Base-by-base conservation (phyloP, 2,888 invertebrate species). In the Ornithoptera priamus region DNA sequence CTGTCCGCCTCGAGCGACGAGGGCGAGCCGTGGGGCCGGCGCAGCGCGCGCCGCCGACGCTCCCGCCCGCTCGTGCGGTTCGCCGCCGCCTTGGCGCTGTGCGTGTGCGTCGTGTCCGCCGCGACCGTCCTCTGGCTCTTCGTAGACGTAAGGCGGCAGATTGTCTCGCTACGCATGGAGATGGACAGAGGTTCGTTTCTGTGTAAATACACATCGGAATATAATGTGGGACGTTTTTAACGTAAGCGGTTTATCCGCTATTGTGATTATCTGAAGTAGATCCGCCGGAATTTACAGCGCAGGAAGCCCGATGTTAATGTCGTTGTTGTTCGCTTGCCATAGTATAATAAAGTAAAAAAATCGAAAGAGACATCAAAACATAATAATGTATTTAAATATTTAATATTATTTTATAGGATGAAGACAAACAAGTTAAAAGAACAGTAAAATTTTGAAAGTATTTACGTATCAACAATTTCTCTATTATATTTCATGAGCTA, bases 101-200 rank as follows among this genome's bases (percentile, higher is more conserved):
- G 95, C 78, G 93, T 94, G 39, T 94, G 94, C 78, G 93, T 94
- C 64, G 93, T 95, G 46, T 94, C 94, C 18, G 95, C 95, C 12
- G 94, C 94, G 56, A 94, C 94, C 50, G 93, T 95, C 71, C 90
- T 95, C 72, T 95, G 95, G 95, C 92, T 95, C 67, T 95, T 95
- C 85, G 94, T 95, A 69, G 95, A 95, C 79, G 94, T 95, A 67
- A 92, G 95, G 78, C 93, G 94, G 76, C 95, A 95, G 83, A 94
- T 95, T 71, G 94, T 94, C 58, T 94, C 94, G 57, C 92, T 95
- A 36, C 90, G 95, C 75, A 93, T 92, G 72, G 94, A 95, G 81
- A 93, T 95, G 87, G 94, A 95, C 78, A 93, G 94, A 95, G 95
- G 95, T 95, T 88, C 73, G 88, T 82, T 76, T 63, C 50, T 73